phyloP scores from a whole-genome alignment of 1,140 invertebrate species.

The Octopus sinensis region DNA sequence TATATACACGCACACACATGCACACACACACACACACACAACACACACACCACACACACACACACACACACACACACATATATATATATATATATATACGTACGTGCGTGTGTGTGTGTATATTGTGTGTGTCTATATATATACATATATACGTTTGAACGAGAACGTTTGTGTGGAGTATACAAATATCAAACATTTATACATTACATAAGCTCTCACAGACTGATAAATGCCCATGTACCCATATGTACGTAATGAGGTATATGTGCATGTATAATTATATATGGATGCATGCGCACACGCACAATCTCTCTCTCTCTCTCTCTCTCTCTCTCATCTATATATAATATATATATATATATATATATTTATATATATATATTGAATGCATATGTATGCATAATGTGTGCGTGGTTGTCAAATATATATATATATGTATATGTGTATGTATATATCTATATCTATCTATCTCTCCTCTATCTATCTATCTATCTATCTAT shows the following conservation, averaged over 20 bases:
- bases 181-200: too few relatives aligned
- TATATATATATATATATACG: neutral
- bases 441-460: too few relatives aligned
- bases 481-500: too few relatives aligned
- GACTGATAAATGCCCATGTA: neutral
- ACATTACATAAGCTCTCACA: neutral
- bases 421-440: too few relatives aligned
- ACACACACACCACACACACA: neutral
- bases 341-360: neutral
- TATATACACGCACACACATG: neutral
- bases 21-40: neutral
- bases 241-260: neutral
- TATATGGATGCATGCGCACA: too few relatives aligned
- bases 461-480: too few relatives aligned
- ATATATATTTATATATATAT: neutral
- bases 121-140: neutral
- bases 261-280: neutral
- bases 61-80: neutral
- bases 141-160: neutral
- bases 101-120: neutral
- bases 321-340: too few relatives aligned
- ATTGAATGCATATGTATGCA: neutral
- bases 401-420: too few relatives aligned
- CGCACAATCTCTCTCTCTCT: too few relatives aligned
- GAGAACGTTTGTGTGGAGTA: neutral